These are phyloP conservation scores for Oreochromis grahami DNA, from an alignment of 2,797 vertebrate species.

Conservation along the genomic window DNA sequence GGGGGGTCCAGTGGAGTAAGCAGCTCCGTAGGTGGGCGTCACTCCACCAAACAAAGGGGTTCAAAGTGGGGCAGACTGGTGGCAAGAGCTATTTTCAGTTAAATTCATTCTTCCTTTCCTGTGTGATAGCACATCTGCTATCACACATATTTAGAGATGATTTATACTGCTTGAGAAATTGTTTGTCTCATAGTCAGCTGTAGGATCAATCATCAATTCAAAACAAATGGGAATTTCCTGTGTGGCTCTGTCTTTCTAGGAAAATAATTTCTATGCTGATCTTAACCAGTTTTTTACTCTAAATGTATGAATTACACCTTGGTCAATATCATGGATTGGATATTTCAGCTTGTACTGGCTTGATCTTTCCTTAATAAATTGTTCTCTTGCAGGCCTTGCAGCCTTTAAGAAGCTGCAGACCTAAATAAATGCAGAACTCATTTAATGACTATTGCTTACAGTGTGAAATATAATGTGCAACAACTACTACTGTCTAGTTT, in stretches of 20 bases:
- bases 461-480: neutral
- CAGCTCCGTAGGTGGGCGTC: constrained; percentile 51
- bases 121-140: constrained; percentile 4
- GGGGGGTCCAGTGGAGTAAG: constrained; percentile 18
- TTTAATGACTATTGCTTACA: neutral
- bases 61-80: constrained; percentile 36
- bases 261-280: neutral
- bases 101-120: constrained; percentile 33
- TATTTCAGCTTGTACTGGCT: neutral
- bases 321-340: neutral
- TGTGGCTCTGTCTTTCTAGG: neutral
- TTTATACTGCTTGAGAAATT: constrained; percentile 20
- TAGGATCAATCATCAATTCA: neutral
- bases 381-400: neutral
- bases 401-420: neutral
- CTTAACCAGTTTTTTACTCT: neutral
- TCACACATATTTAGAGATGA: constrained; percentile 4
- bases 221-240: neutral
- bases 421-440: neutral
- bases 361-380: neutral
- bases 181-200: neutral
- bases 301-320: neutral
- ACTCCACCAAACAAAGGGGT: constrained; percentile 37
- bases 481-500: neutral
- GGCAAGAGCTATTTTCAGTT: constrained; percentile 22